Evolutionary conservation across 2,113 vertebrate species (phyloP), one percentile per base, ranked within the genome.

Genomic region (Chaetodon auriga): DNA sequence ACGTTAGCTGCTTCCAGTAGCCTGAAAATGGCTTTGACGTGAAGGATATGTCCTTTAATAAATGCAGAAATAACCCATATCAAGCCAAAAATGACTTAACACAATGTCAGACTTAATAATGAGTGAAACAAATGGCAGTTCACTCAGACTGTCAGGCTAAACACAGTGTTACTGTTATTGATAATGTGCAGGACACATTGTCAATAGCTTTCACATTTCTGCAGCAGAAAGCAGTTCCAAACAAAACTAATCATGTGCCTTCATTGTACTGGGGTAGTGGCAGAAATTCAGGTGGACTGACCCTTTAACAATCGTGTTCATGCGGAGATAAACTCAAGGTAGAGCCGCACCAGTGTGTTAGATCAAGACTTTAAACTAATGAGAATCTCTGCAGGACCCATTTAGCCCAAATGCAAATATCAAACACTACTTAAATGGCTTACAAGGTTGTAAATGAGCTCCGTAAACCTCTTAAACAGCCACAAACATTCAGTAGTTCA

Each of bases 391-490:
- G 48, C 36, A 23, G 35, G 15, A 5, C 43, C 62, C 53, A 12
- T 35, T 83, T 46, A 55, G 10, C 77, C 38, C 10, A 7, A 36
- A 57, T 0, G 0, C 61, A 53, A 48, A 61, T 54, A 60, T 72
- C 7, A 75, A 45, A 68, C 35, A 49, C 23, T 0, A 38, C 53
- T 66, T 71, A 38, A 62, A 79, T 49, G 23, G 8, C 53, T 66
- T 46, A 54, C 21, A 66, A 55, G 60, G 79, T 65, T 76, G 65
- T 46, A 78, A 61, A 66, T 49, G n/a, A 86, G 61, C 78, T 65
- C 30, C n/a, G 7, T 21, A 75, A 69, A 70, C 36, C 51, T 60
- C 41, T 68, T 43, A 53, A 65, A 41, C 41, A 30, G 45, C 36
- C 4, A 46, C 60, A 82, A 60, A 63, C 65, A 63, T 60, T 78